Evolutionary conservation across 2,888 invertebrate species (phyloP), one percentile per base, ranked within the genome.

Genomic region (Parnassius mnemosyne): DNA sequence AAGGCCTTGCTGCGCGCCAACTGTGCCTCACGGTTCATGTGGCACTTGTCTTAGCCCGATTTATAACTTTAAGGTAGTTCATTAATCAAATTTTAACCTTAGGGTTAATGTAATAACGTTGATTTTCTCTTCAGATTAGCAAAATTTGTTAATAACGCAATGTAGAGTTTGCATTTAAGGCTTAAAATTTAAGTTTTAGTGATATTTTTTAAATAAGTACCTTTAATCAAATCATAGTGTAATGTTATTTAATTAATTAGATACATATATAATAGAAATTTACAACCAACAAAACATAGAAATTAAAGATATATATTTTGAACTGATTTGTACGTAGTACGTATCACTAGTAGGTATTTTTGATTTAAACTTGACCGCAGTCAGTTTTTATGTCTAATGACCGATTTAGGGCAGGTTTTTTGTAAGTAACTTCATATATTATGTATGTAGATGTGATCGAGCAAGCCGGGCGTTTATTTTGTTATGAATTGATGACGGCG

Each of bases 1-100:
- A 87, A 88, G 85, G 80, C 80, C 89, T 83, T 78, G 86, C 87
- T 88, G 89, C 72, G 85, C 71, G 72, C 74, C 71, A 69, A 66
- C 66, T 66, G 65, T 67, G 68, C 69, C 65, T 58, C 68, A 64
- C 68, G 68, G 69, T 64, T 58, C 68, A 64, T 68, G 70, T 65
- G 67, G 64, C 65, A 59, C 58, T 65, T 65, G 60, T 63, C 67
- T 61, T 64, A 52, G 16, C 44, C 41, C 51, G 55, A 55, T 44
- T 63, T 55, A 20, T 71, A 69, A 72, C 71, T 68, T 73, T 70
- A 68, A 7, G 61, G 61, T 62, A 46, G 11, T 25, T n/a, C 13
- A n/a, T 25, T 7, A 41, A 41, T 10, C 3, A 3, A 56, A 46
- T 56, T 10, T 42, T 11, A 61, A 56, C 41, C 43, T 9, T 46